Evolutionary conservation across 1,140 invertebrate genomes (phyloP).

Genomic region (Diuraphis noxia): DNA sequence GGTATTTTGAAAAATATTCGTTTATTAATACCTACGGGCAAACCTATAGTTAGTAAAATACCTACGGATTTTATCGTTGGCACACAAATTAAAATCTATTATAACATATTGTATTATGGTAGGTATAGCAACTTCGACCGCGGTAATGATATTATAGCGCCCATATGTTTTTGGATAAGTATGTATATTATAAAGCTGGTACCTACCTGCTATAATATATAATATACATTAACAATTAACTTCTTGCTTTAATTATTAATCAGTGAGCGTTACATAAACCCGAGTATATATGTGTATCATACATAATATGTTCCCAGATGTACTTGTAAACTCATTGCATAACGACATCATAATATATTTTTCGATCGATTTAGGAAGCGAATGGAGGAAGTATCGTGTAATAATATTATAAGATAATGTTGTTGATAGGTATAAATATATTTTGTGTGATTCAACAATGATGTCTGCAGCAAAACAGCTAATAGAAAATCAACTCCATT

Average conservation of each 20-base stretch:
- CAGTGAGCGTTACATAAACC: not conserved
- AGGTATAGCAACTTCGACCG: too few species aligned
- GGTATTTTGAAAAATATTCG: not conserved
- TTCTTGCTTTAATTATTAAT: not conserved
- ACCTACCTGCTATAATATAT: not conserved
- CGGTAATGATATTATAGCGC: too few species aligned
- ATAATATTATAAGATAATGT: not conserved
- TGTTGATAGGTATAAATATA: not conserved
- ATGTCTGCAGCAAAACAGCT: not conserved
- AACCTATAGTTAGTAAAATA: not conserved
- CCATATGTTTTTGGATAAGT: not conserved
- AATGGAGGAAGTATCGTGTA: not conserved
- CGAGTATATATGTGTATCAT: not conserved
- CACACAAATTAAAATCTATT: not conserved
- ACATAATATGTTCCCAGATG: not conserved
- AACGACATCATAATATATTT: not conserved
- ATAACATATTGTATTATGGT: too few species aligned
- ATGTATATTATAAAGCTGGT: too few species aligned
- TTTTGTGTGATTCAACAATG: not conserved
- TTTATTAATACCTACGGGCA: not conserved
- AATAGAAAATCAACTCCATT: not conserved
- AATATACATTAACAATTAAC: not conserved
- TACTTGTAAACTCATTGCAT: not conserved
- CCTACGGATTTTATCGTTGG: not conserved
- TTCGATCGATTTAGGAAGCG: conserved; percentile 12